A percentile compares a stretch with the other conserved stretches of the same genome.
These are phyloP conservation scores for Mus musculus DNA, from an alignment of 2,113 vertebrate species.

Conservation along the genomic window DNA sequence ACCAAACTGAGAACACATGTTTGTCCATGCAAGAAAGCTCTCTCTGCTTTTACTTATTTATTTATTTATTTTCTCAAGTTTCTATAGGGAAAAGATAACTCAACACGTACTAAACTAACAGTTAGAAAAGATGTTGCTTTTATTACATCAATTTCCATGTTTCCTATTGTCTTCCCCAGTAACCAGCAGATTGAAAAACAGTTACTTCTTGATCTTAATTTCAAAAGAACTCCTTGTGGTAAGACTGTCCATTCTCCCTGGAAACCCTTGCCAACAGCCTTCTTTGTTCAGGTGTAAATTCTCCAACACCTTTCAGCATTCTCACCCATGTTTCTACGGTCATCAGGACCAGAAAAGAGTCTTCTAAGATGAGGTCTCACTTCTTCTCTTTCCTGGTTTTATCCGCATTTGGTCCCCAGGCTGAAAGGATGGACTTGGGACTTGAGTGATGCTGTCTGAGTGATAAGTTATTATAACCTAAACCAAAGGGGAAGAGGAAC, in stretches of 20 bases:
- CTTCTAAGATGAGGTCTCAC: background rate
- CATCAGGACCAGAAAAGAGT: background rate
- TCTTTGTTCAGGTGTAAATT: background rate
- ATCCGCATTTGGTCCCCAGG: background rate
- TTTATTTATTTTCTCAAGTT: background rate
- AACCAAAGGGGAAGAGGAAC: background rate
- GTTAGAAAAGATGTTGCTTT: background rate
- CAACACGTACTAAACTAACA: background rate
- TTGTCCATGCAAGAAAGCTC: background rate
- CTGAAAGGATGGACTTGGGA: background rate
- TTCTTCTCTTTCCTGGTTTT: background rate
- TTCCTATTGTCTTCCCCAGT: background rate
- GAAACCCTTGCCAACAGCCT: background rate
- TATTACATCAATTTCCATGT: background rate
- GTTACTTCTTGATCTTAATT: background rate
- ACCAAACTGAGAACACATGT: background rate
- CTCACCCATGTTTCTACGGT: background rate
- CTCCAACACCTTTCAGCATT: background rate
- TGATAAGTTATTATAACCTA: background rate
- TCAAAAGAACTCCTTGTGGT: background rate
- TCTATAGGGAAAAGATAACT: background rate
- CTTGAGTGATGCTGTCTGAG: background rate
- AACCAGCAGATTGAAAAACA: background rate
- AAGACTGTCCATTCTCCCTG: background rate
- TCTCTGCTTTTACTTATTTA: background rate